These are phyloP conservation scores for Lutraria lutraria DNA, from an alignment of 2,888 invertebrate species.

Conservation along the genomic window DNA sequence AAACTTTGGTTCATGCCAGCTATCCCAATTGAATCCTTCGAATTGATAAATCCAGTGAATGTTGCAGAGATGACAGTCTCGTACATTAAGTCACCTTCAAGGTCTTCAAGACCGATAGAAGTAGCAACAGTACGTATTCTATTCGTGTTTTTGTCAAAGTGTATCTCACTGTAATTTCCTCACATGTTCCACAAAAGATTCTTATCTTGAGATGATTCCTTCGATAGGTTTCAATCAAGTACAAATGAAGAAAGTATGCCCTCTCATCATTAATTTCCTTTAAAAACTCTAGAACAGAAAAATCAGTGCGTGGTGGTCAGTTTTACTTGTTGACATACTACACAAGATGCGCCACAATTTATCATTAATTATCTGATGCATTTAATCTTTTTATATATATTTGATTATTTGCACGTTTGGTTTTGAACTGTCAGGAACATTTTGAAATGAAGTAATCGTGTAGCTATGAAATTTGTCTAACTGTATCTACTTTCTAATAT, in stretches of 20 bases:
- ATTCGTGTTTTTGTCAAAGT: not conserved
- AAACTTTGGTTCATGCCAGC: constrained; percentile 34
- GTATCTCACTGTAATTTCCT: not conserved
- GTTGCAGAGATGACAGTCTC: constrained; percentile 24
- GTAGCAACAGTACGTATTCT: constrained; percentile 27
- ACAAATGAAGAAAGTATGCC: not conserved
- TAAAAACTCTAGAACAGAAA: not conserved
- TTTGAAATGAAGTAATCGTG: not conserved
- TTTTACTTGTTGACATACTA: no score
- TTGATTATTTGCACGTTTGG: no score
- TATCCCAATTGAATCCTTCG: constrained; percentile 32
- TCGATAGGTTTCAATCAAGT: not conserved
- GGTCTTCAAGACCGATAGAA: constrained; percentile 25
- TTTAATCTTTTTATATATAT: no score
- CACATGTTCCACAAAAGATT: not conserved
- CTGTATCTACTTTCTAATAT: not conserved
- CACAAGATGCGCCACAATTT: no score
- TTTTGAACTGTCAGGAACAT: no score
- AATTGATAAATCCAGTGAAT: constrained; percentile 27
- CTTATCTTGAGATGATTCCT: not conserved
- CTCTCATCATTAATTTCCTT: not conserved
- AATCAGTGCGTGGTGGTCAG: no score
- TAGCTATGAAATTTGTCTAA: not conserved
- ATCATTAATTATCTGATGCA: no score
- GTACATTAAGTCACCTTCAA: constrained; percentile 24